Base-by-base conservation (phyloP, 2,888 invertebrate species). In the Orthosia gracilis region DNA sequence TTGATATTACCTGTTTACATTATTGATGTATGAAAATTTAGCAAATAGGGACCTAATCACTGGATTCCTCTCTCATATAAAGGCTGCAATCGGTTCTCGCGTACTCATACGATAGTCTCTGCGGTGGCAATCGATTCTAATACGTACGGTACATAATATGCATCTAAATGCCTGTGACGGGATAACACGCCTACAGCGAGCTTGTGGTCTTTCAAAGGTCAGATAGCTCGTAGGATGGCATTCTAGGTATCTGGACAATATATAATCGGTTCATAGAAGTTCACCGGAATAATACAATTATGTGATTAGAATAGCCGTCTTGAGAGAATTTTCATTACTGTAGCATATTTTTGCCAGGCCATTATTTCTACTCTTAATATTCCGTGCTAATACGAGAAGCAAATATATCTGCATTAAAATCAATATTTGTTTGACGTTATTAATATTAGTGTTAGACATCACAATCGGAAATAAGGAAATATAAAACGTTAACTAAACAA, bases 141-240 rank as follows among this genome's bases (percentile, higher is more conserved):
- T 75, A 45, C 26, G 18, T 40, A 55, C 59, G 52, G 17, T 45
- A 47, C 47, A 40, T 40, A 40, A 40, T 9, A 40, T 40, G 23
- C 23, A 68, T 52, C 50, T 21, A 49, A 23, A 76, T 63, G 26
- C 26, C 50, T 57, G 52, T 47, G 40, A 40, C 11, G 26, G 17
- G 23, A 11, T 17, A 21, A 21, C 40, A 12, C 21, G 49, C 26
- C 40, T 40, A 21, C 15, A 50, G 61, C 50, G 61, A n/a, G 45
- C 21, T 17, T 78, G 78, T 45, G 78, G 62, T 55, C 40, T 45
- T 61, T 47, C 26, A 18, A 57, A 57, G 62, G 70, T 52, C 50
- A 57, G 18, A n/a, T 50, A n/a, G 55, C 13, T 18, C 61, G 45
- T n/a, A 47, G 49, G 13, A 23, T 59, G 62, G 45, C 18, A 52